Evolutionary conservation across 2,113 vertebrate genomes (phyloP), one percentile per base, ranked within the genome.

Genomic region (Scomber colias): DNA sequence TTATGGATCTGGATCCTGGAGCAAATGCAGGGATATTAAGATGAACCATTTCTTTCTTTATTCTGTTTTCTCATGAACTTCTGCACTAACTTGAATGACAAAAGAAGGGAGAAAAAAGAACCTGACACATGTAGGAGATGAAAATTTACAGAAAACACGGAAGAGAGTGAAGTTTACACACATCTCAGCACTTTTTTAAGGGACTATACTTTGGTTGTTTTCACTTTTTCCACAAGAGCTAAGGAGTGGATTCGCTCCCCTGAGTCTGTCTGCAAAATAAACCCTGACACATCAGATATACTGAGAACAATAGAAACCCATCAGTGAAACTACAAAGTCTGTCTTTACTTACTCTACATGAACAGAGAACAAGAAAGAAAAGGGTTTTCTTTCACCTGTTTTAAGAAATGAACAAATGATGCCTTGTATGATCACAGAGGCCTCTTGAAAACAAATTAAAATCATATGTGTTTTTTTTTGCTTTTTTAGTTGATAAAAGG

Each of bases 301-400:
- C 14, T 44, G 3, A 11, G 35, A 55, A 55, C 15, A 55, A 11
- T 55, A 17, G 10, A 49, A 60, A 49, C 19, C 15, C 44, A n/a
- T 8, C 13, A 3, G 4, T 27, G 17, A 21, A 49, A 46, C 15
- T 3, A 17, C 55, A 49, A 74, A 54, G n/a, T 31, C 30, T 21
- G 0, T 30, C 16, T 48, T 60, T 63, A 61, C 49, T 21, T 0
- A 46, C 16, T 48, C 53, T 63, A 61, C 49, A 49, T 48, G 14
- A 19, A 24, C 15, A 10, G 1, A 19, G 48, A 30, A 16, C 21
- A 24, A 48, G 54, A 63, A 31, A 11, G 27, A 24, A 14, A 71
- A 24, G 21, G 44, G 7, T 51, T 55, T 9, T 4, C 21, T 19
- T 78, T 35, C 68, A 74, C 50, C 49, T 62, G 71, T 68, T 63